Conservation (phyloP, 2,888 invertebrate genomes). For the Drosophila colorata region DNA sequence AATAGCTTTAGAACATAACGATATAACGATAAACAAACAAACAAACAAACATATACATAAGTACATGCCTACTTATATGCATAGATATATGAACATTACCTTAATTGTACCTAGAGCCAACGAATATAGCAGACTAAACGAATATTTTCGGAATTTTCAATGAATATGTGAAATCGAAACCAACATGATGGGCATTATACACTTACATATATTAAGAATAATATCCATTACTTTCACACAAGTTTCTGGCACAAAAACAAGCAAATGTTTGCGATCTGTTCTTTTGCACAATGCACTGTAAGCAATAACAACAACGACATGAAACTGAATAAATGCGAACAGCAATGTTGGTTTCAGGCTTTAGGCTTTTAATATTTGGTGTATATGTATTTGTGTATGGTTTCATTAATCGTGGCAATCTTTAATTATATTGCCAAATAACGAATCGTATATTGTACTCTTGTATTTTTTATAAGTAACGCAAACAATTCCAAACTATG, state of each 20-base stretch:
- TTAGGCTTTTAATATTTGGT: conserved; percentile 18
- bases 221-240: conserved; percentile 6
- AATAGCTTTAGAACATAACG: conserved; percentile 51
- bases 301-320: conserved; percentile 20
- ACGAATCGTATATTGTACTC: not conserved
- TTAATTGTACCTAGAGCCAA: conserved; percentile 47
- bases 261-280: conserved; percentile 17
- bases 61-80: conserved; percentile 17
- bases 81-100: conserved; percentile 26
- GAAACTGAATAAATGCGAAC: conserved; percentile 1
- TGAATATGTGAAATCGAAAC: not conserved
- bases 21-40: conserved; percentile 18
- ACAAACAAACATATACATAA: conserved; percentile 6
- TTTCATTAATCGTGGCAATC: conserved; percentile 29
- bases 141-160: conserved; percentile 16
- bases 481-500: conserved; percentile 51
- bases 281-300: conserved; percentile 28
- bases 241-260: conserved; percentile 17
- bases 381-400: conserved; percentile 28
- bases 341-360: conserved; percentile 38
- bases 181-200: conserved; percentile 20
- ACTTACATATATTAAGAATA: conserved; percentile 15
- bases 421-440: not conserved
- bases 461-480: conserved; percentile 9
- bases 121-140: conserved; percentile 32